Evolutionary conservation across 1,140 invertebrate species (phyloP), one percentile per base, ranked within the genome.

Genomic region (Papilio aristodemus): DNA sequence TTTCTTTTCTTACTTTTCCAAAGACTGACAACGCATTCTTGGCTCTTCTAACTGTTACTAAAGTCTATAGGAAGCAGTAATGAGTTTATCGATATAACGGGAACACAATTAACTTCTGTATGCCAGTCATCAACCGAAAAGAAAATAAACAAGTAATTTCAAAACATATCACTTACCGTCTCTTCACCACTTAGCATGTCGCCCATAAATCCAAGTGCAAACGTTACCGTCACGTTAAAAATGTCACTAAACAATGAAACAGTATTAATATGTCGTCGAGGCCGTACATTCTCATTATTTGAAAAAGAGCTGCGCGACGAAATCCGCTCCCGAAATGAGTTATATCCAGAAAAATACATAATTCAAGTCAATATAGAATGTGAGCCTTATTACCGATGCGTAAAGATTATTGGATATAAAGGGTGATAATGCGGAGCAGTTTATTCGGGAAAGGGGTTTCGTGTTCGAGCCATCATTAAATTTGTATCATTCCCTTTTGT

Each of bases 211-310:
- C 59, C 11, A 19, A 36, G 59, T 62, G 38, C 27, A 38, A 13
- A 1, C 57, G 9, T 9, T 38, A 17, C n/a, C 0, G 58, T 10
- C 32, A 36, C 59, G 11, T 62, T 38, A 38, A 62, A 54, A 62
- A 62, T 37, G 59, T 62, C 27, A 39, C 59, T 37, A 62, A 62
- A 62, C 59, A 62, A 62, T 62, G 59, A 38, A 37, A 62, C 14
- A 25, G 22, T 54, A 38, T 62, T 19, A 62, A 62, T 17, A 32
- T 36, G 14, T 62, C 59, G 36, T 62, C 59, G 17, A 32, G 27
- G 36, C 36, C 59, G 19, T 62, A 38, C 59, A 38, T 62, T 38
- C 59, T 62, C 36, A 38, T 62, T 62, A 38, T 17, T 19, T 38
- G 36, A 37, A 62, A 62, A 32, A 19, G 32, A 39, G 8, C 36